A percentile compares a stretch with the other conserved stretches of the same genome.
Conservation (phyloP, 2,797 vertebrate genomes). For the Anguilla anguilla region DNA sequence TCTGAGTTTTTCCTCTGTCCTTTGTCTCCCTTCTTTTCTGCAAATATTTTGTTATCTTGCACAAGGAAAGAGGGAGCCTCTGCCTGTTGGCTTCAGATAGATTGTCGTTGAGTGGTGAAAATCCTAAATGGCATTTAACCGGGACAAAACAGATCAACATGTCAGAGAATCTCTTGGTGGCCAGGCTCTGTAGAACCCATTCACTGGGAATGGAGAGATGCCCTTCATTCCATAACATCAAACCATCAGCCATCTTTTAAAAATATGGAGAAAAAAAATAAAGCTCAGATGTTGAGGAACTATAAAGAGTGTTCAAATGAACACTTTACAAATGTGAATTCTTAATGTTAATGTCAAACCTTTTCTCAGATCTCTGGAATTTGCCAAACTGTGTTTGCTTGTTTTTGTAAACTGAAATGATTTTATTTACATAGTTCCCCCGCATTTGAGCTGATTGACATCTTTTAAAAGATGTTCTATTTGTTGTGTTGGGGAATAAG, state of each 20-base stretch:
- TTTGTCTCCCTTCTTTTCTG: slow-evolving; percentile 28
- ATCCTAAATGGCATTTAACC: slow-evolving; percentile 17
- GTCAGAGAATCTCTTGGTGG: not conserved
- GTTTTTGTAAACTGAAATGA: not conserved
- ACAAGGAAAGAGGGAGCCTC: not conserved
- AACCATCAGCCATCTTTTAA: not conserved
- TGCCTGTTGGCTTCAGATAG: not conserved
- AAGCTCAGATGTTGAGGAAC: not conserved
- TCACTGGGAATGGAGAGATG: not conserved
- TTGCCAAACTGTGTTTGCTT: not conserved
- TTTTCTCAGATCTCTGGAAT: no score
- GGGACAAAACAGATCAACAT: not conserved
- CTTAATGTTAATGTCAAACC: not conserved
- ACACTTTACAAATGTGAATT: not conserved
- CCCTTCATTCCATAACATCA: not conserved
- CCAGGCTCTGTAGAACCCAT: not conserved
- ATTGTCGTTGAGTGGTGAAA: not conserved
- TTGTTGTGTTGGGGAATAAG: slow-evolving; percentile 8
- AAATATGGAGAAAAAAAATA: not conserved
- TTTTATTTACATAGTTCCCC: slow-evolving; percentile 12
- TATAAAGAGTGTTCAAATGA: not conserved
- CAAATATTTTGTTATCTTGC: slow-evolving; percentile 34
- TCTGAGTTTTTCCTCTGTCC: slow-evolving; percentile 23
- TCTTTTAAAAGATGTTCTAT: not conserved
- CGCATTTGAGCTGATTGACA: not conserved